Evolutionary conservation across 2,797 vertebrate species (phyloP).

Genomic region (Micropoecilia bifurca): DNA sequence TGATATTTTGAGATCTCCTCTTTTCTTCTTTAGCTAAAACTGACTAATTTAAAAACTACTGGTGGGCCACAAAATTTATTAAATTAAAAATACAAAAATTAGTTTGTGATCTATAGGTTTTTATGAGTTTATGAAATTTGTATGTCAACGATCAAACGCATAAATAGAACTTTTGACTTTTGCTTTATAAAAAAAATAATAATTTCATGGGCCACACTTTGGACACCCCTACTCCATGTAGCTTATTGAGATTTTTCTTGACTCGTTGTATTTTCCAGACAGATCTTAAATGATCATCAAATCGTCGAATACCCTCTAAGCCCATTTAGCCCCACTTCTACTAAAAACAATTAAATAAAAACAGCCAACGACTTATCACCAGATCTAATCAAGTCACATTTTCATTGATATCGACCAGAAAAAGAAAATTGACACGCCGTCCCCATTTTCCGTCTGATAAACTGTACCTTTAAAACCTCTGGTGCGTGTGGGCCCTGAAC

Average conservation of each 20-base stretch:
- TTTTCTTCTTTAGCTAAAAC: no score
- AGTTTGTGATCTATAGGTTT: no score
- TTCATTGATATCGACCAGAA: constrained; percentile 65
- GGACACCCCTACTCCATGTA: background rate
- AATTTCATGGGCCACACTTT: no score
- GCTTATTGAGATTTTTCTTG: constrained; percentile 11
- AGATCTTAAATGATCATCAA: constrained; percentile 38
- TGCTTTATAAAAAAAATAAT: no score
- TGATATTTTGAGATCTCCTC: background rate
- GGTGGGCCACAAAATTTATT: no score
- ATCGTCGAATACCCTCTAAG: constrained; percentile 30
- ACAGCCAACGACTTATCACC: constrained; percentile 40
- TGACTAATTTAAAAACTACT: no score
- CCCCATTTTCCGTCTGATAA: constrained; percentile 44
- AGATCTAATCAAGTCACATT: constrained; percentile 43
- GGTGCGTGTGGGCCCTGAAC: constrained; percentile 15
- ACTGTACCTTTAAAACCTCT: background rate
- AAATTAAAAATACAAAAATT: no score
- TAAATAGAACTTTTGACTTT: no score
- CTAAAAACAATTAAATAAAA: constrained; percentile 19
- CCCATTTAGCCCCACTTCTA: constrained; percentile 34
- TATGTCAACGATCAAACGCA: no score
- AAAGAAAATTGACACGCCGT: constrained; percentile 41
- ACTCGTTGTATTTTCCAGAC: constrained; percentile 8
- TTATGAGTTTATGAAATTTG: no score